Percentiles rank a stretch among this genome's conserved stretches.
Evolutionary conservation across 2,797 vertebrate species (phyloP).

Genomic region (Silurus lanzhouensis): DNA sequence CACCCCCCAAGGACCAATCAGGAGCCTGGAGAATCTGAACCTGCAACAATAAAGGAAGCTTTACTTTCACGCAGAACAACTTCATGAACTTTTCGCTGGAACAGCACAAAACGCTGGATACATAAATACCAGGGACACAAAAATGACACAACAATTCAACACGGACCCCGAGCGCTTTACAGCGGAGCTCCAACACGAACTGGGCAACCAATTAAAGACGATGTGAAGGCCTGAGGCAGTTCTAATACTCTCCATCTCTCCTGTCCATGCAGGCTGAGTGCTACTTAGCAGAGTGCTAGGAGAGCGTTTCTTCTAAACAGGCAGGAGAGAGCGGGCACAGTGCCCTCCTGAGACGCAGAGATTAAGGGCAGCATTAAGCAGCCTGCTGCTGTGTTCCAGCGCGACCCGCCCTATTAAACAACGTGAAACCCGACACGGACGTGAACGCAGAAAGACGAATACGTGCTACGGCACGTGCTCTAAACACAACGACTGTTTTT

Average conservation of each 20-base stretch:
- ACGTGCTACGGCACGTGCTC: neutral
- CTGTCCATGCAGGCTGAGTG: conserved; percentile 36
- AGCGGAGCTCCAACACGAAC: conserved; percentile 11
- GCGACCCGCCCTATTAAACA: conserved; percentile 39
- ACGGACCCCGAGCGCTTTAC: neutral
- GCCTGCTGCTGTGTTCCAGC: conserved; percentile 44
- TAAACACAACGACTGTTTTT: neutral
- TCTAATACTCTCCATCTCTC: conserved; percentile 40
- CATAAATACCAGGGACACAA: neutral
- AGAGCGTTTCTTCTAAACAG: conserved; percentile 45
- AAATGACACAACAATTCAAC: conserved; percentile 1
- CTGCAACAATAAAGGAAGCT: neutral
- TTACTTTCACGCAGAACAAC: neutral
- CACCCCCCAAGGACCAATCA: neutral
- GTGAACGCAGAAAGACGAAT: neutral
- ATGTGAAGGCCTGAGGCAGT: conserved; percentile 46
- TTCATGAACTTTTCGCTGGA: neutral
- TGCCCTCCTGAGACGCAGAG: conserved; percentile 50
- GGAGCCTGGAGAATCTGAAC: neutral
- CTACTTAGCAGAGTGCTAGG: conserved; percentile 37
- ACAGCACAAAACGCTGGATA: neutral
- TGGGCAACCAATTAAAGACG: conserved; percentile 36
- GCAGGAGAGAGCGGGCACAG: conserved; percentile 46
- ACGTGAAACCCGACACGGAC: conserved; percentile 21
- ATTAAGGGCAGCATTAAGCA: conserved; percentile 57